These are phyloP conservation scores for Epirrita christyi DNA, from an alignment of 2,888 invertebrate genomes.

Conservation along the genomic window DNA sequence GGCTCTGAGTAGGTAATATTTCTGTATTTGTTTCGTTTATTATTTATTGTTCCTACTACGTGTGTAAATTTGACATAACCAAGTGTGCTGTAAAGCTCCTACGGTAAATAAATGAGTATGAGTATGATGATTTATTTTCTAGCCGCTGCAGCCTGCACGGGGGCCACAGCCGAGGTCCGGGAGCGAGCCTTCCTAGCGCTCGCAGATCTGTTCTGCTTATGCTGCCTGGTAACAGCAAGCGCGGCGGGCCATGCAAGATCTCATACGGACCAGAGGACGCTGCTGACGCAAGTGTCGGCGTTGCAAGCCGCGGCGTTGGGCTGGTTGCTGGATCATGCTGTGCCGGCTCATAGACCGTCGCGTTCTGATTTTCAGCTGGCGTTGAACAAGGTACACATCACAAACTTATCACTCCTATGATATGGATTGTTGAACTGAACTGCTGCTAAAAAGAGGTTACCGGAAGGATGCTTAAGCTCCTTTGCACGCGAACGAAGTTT, in stretches of 20 bases:
- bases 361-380: conserved; percentile 90
- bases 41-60: no score
- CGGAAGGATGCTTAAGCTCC: no score
- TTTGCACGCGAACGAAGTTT: no score
- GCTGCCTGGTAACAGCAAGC: conserved; percentile 91
- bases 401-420: no score
- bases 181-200: conserved; percentile 94
- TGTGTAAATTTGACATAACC: no score
- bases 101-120: no score
- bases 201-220: conserved; percentile 91
- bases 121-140: not conserved
- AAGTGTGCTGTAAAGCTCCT: no score
- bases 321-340: conserved; percentile 94
- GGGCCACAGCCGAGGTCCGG: conserved; percentile 55
- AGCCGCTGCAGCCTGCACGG: conserved; percentile 17
- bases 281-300: conserved; percentile 67
- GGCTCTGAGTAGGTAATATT: no score
- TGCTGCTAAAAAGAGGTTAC: no score
- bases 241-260: conserved; percentile 82
- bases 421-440: no score
- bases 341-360: conserved; percentile 89
- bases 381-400: conserved; percentile 87
- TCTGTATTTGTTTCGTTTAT: no score
- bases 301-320: conserved; percentile 94
- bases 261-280: conserved; percentile 73